phyloP scores from a whole-genome alignment of 2,113 vertebrate genomes.

The Acanthisitta chloris region DNA sequence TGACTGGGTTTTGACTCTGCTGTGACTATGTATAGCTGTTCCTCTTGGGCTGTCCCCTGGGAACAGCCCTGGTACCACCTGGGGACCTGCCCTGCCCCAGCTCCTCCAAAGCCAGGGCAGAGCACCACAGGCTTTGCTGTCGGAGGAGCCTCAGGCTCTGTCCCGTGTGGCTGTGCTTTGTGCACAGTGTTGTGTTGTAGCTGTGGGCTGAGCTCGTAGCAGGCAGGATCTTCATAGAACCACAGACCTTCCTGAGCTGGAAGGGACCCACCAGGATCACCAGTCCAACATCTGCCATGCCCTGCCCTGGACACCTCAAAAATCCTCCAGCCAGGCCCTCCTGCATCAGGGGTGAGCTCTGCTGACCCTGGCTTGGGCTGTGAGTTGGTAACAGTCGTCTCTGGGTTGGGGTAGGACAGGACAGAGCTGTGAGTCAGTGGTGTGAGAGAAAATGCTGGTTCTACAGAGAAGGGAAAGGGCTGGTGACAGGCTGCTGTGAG shows the following conservation, averaged over 20 bases:
- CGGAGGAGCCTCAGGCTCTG: not conserved
- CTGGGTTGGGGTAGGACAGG: not conserved
- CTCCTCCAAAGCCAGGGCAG: not conserved
- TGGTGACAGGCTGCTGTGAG: not conserved
- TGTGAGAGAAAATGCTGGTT: not conserved
- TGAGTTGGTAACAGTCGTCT: rapidly evolving
- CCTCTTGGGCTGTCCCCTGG: not conserved
- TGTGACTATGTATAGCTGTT: not conserved
- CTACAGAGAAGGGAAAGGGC: not conserved
- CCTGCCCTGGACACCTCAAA: not conserved
- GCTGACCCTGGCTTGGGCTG: not conserved
- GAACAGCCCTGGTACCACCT: not conserved
- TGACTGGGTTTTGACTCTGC: not conserved
- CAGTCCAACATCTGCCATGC: rapidly evolving
- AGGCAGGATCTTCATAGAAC: not conserved
- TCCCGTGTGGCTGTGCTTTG: not conserved
- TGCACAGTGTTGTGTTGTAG: rapidly evolving
- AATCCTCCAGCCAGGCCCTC: not conserved
- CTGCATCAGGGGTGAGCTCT: not conserved
- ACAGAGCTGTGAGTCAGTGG: not conserved
- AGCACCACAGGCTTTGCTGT: not conserved
- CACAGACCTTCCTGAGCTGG: not conserved
- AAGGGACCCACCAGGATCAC: not conserved
- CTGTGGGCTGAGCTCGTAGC: not conserved
- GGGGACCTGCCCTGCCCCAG: not conserved